Percentiles rank a stretch among this genome's conserved stretches.
These are phyloP conservation scores for Fundulus diaphanus DNA, from an alignment of 2,797 vertebrate genomes.

Conservation along the genomic window DNA sequence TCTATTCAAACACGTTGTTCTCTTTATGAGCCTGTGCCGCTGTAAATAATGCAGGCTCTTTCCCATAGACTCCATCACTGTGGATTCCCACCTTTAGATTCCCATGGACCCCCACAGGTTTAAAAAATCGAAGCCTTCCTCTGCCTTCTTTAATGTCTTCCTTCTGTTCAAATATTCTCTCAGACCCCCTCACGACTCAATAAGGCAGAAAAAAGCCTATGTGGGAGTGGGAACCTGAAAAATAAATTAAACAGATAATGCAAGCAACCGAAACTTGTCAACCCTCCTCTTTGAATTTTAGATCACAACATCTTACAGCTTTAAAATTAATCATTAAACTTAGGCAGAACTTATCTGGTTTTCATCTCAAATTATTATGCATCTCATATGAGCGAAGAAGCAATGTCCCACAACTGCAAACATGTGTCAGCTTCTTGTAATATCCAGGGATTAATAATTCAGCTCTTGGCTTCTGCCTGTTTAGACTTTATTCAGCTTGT, in stretches of 20 bases:
- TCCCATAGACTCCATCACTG: conserved; percentile 41
- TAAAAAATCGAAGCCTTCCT: conserved; percentile 54
- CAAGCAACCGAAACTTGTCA: conserved; percentile 65
- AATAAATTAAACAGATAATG: conserved; percentile 71
- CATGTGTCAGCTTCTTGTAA: conserved; percentile 59
- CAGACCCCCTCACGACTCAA: conserved; percentile 49
- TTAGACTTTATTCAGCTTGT: conserved; percentile 49
- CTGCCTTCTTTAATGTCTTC: conserved; percentile 42
- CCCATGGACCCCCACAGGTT: conserved; percentile 54
- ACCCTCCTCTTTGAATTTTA: conserved; percentile 70
- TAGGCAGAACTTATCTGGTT: conserved; percentile 53
- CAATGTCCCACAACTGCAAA: conserved; percentile 64
- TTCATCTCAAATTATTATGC: conserved; percentile 69
- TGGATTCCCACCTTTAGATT: conserved; percentile 64
- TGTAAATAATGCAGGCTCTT: conserved; percentile 69
- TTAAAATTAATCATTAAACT: conserved; percentile 74
- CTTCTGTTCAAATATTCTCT: conserved; percentile 62
- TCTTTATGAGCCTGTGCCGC: conserved; percentile 20
- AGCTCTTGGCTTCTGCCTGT: conserved; percentile 40
- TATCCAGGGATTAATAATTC: conserved; percentile 63
- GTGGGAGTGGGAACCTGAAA: conserved; percentile 69
- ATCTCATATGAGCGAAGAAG: conserved; percentile 30
- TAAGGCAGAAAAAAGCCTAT: conserved; percentile 14
- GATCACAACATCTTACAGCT: conserved; percentile 68
- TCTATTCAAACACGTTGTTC: conserved; percentile 45